Percentiles rank a stretch among this genome's conserved stretches.
These are phyloP conservation scores for Rhogogaster chlorosoma DNA, from an alignment of 2,888 invertebrate genomes.

Conservation along the genomic window DNA sequence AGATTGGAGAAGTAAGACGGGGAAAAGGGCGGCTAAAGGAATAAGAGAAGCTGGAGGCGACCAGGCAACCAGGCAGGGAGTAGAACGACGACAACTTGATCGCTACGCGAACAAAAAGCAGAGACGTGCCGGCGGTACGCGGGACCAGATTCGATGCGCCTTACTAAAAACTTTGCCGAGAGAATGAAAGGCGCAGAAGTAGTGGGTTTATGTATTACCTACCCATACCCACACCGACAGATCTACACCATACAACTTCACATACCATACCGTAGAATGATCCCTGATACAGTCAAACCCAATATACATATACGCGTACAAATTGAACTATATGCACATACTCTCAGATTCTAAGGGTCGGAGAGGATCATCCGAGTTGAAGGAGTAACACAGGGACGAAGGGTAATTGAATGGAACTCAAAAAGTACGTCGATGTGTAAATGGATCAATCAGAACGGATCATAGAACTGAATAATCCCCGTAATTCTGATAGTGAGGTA, in stretches of 20 bases:
- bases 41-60: background rate
- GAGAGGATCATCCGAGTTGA: background rate
- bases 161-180: conserved; percentile 43
- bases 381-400: background rate
- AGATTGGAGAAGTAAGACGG: background rate
- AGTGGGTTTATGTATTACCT: conserved; percentile 6
- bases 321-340: background rate
- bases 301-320: background rate
- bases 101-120: conserved; percentile 51
- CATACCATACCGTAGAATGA: background rate
- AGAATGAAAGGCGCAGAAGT: conserved; percentile 8
- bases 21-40: conserved; percentile 5
- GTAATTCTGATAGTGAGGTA: background rate
- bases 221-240: background rate
- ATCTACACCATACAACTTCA: background rate
- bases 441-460: background rate
- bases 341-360: background rate
- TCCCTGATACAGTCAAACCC: too few relatives aligned
- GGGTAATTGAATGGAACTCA: background rate
- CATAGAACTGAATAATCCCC: background rate
- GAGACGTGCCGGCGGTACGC: conserved; percentile 53
- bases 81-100: conserved; percentile 53
- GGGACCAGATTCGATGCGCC: conserved; percentile 52
- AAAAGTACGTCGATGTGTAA: background rate
- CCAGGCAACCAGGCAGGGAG: background rate